Conservation (phyloP, 2,113 vertebrate species). For the crab-eating macaque (Macaca fascicularis) region DNA sequence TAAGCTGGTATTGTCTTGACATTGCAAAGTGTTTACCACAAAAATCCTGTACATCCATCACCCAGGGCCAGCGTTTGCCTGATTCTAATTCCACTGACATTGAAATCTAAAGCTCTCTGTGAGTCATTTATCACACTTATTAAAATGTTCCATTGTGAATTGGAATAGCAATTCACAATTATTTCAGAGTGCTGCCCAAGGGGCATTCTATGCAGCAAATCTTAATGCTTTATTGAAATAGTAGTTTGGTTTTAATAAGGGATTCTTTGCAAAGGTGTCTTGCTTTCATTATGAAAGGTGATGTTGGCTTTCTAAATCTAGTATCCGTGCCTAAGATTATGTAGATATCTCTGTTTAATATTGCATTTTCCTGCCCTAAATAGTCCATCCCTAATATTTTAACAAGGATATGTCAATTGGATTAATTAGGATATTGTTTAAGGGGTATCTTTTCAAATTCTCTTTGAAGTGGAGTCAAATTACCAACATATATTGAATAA, state of each 20-base stretch:
- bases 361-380: slow-evolving; percentile 76
- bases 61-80: slow-evolving; percentile 64
- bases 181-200: slow-evolving; percentile 85
- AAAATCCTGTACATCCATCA: slow-evolving; percentile 86
- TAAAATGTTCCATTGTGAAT: slow-evolving; percentile 91
- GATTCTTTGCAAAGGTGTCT: slow-evolving; percentile 73
- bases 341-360: slow-evolving; percentile 80
- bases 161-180: slow-evolving; percentile 91
- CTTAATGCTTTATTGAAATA: slow-evolving; percentile 87
- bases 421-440: slow-evolving; percentile 72
- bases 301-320: slow-evolving; percentile 80
- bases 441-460: slow-evolving; percentile 53
- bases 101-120: slow-evolving; percentile 86
- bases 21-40: slow-evolving; percentile 81
- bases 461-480: slow-evolving; percentile 25
- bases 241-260: slow-evolving; percentile 82
- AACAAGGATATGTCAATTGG: slow-evolving; percentile 75
- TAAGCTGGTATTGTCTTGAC: slow-evolving; percentile 81
- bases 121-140: slow-evolving; percentile 92
- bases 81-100: slow-evolving; percentile 80
- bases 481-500: slow-evolving; percentile 19
- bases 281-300: slow-evolving; percentile 81
- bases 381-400: slow-evolving; percentile 79
- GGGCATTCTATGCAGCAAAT: slow-evolving; percentile 87
- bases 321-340: slow-evolving; percentile 77